Percentiles rank a stretch among this genome's conserved stretches.
These are phyloP conservation scores for Glaucomys volans DNA, from an alignment of 2,113 vertebrate species.

Conservation along the genomic window DNA sequence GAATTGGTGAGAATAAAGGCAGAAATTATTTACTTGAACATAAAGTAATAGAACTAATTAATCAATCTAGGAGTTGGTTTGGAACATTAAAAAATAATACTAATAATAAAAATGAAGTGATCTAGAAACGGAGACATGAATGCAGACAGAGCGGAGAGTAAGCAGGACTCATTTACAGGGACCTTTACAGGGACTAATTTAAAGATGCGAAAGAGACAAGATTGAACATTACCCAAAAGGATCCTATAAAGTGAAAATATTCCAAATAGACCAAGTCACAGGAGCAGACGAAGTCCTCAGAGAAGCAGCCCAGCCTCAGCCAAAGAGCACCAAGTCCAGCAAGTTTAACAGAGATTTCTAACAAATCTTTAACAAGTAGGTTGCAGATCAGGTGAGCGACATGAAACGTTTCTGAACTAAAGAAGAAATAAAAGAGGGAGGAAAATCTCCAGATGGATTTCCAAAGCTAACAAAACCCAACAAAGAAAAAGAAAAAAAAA, in stretches of 20 bases:
- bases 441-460: not conserved
- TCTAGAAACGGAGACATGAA: not conserved
- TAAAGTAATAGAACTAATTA: not conserved
- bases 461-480: not conserved
- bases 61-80: not conserved
- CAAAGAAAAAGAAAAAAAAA: not conserved
- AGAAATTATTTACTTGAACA: not conserved
- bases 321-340: not conserved
- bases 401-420: not conserved
- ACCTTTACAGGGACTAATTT: not conserved
- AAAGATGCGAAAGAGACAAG: not conserved
- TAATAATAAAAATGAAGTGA: not conserved
- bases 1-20: not conserved
- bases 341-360: not conserved
- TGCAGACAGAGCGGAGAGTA: not conserved
- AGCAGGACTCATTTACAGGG: too few relatives aligned
- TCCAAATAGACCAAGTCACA: too few relatives aligned
- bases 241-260: not conserved
- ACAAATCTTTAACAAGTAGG: not conserved
- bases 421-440: not conserved
- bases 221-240: fast-evolving
- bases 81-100: not conserved
- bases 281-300: not conserved
- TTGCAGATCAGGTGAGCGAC: not conserved
- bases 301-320: not conserved